Evolutionary conservation across 2,113 vertebrate genomes (phyloP).

Genomic region (Bos indicus): DNA sequence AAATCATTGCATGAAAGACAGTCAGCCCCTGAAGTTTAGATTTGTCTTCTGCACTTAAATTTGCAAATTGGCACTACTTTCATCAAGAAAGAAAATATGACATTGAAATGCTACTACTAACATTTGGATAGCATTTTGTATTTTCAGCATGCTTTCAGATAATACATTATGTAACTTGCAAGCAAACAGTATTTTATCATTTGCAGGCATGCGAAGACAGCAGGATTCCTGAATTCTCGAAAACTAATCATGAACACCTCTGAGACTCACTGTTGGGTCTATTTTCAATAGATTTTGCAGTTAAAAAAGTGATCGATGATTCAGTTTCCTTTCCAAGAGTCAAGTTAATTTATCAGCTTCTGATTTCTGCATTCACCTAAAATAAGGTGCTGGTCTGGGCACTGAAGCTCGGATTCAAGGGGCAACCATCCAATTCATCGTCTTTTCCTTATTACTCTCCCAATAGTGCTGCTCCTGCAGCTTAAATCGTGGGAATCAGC

Average conservation of each 20-base stretch:
- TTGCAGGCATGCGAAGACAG: neutral
- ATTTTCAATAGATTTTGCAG: slow-evolving; percentile 64
- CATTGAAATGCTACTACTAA: neutral
- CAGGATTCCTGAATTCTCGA: slow-evolving; percentile 35
- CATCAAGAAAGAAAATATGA: slow-evolving; percentile 4
- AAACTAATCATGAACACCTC: slow-evolving; percentile 44
- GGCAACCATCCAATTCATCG: neutral
- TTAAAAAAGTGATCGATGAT: slow-evolving; percentile 62
- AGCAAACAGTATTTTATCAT: slow-evolving; percentile 47
- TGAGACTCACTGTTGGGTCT: slow-evolving; percentile 28
- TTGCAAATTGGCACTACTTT: neutral
- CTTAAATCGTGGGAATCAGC: slow-evolving; percentile 40
- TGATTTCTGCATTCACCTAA: neutral
- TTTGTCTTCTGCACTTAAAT: slow-evolving; percentile 28
- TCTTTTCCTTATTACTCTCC: slow-evolving; percentile 5
- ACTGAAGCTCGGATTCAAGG: neutral
- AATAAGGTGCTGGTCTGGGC: slow-evolving; percentile 15
- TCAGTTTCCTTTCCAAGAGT: slow-evolving; percentile 42
- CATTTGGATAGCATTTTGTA: neutral
- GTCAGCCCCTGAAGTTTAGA: neutral
- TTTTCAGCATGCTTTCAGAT: slow-evolving; percentile 31
- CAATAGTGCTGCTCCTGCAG: neutral
- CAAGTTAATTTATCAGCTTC: slow-evolving; percentile 58
- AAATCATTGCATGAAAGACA: slow-evolving; percentile 22
- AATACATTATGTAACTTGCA: slow-evolving; percentile 23